Conservation (phyloP, 2,888 invertebrate species). For the Tenthredo livida region DNA sequence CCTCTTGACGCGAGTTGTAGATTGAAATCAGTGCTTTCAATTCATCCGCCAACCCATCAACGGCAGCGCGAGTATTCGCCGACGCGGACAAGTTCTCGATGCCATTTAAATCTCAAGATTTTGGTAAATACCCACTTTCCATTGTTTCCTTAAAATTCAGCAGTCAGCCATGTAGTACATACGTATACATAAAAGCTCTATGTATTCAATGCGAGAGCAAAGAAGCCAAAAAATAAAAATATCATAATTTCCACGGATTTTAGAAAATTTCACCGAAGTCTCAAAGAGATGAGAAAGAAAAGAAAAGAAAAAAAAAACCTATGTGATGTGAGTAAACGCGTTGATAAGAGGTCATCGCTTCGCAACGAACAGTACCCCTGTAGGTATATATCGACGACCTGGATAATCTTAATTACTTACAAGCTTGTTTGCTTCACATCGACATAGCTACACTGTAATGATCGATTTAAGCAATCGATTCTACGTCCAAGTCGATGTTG, state of each 20-base stretch:
- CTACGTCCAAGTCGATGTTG: slow-evolving; percentile 3
- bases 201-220: not conserved
- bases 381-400: not conserved
- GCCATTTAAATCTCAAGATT: not conserved
- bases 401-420: not conserved
- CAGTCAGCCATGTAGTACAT: not conserved
- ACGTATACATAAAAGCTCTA: not conserved
- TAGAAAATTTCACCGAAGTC: not conserved
- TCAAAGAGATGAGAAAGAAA: too few relatives aligned
- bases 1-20: not conserved
- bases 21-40: not conserved
- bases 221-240: not conserved
- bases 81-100: not conserved
- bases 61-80: not conserved
- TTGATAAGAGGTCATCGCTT: not conserved
- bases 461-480: slow-evolving; percentile 31
- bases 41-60: not conserved
- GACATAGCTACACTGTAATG: not conserved
- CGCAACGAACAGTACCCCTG: not conserved
- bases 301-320: not conserved
- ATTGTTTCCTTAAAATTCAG: not conserved
- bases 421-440: not conserved
- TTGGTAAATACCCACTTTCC: not conserved
- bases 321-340: not conserved
- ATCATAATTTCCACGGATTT: not conserved